These are phyloP conservation scores for Microctenopoma lineatum DNA, from an alignment of 2,797 vertebrate species.

Conservation along the genomic window DNA sequence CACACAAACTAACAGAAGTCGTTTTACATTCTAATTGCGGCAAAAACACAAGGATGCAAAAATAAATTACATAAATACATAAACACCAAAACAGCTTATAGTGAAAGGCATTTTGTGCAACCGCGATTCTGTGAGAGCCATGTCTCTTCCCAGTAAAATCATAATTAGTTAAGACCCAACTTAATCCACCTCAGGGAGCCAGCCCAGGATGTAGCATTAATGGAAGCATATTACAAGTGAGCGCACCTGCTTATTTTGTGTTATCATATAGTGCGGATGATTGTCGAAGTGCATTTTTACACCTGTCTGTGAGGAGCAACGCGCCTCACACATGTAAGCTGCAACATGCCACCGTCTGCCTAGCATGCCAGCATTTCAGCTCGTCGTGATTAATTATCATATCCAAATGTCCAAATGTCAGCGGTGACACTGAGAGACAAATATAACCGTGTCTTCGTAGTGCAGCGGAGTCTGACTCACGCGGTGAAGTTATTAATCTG, in stretches of 20 bases:
- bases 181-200: slow-evolving; percentile 72
- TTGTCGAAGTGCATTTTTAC: slow-evolving; percentile 68
- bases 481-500: slow-evolving; percentile 79
- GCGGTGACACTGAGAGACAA: slow-evolving; percentile 68
- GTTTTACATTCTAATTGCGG: not conserved
- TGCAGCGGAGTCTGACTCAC: slow-evolving; percentile 72
- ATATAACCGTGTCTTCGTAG: slow-evolving; percentile 62
- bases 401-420: slow-evolving; percentile 69
- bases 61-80: not conserved
- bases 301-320: slow-evolving; percentile 66
- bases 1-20: not conserved
- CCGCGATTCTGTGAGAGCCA: slow-evolving; percentile 8
- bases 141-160: slow-evolving; percentile 46
- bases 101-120: not conserved
- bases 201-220: slow-evolving; percentile 63
- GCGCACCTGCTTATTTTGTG: slow-evolving; percentile 67
- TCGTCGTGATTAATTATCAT: slow-evolving; percentile 76
- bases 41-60: not conserved
- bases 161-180: slow-evolving; percentile 62
- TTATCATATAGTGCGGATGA: slow-evolving; percentile 46
- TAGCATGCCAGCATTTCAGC: slow-evolving; percentile 31
- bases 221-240: slow-evolving; percentile 53
- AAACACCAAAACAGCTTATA: not conserved
- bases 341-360: slow-evolving; percentile 53
- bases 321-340: slow-evolving; percentile 39